Percentiles rank a stretch among this genome's conserved stretches.
phyloP scores from a whole-genome alignment of 2,113 vertebrate genomes.

The Platanista minor region DNA sequence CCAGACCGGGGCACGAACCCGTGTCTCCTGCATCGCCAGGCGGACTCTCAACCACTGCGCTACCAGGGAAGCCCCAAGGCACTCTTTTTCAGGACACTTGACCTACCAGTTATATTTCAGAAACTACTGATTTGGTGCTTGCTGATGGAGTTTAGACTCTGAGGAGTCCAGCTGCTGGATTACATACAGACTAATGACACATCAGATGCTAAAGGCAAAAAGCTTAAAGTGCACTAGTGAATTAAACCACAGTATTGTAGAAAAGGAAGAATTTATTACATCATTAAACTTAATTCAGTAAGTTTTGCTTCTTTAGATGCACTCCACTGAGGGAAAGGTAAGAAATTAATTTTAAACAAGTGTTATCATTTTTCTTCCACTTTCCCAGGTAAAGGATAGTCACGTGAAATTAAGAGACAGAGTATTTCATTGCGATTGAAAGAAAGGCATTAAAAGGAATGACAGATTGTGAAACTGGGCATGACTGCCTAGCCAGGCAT shows the following conservation, averaged over 20 bases:
- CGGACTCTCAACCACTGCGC: too few relatives aligned
- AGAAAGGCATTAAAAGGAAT: slow-evolving; percentile 60
- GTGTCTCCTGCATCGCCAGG: too few relatives aligned
- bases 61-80: too few relatives aligned
- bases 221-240: slow-evolving; percentile 85
- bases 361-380: slow-evolving; percentile 56
- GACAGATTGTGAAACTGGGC: slow-evolving; percentile 63
- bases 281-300: slow-evolving; percentile 85
- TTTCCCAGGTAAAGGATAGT: slow-evolving; percentile 74
- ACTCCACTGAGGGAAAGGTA: slow-evolving; percentile 59
- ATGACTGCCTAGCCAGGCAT: slow-evolving; percentile 71
- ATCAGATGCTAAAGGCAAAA: slow-evolving; percentile 85
- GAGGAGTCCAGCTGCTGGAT: slow-evolving; percentile 81
- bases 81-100: slow-evolving; percentile 84
- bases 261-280: slow-evolving; percentile 86
- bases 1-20: too few relatives aligned
- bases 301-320: slow-evolving; percentile 82
- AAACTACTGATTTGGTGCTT: slow-evolving; percentile 82
- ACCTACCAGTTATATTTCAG: slow-evolving; percentile 85
- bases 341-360: slow-evolving; percentile 70
- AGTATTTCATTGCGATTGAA: slow-evolving; percentile 54
- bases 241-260: slow-evolving; percentile 82
- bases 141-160: slow-evolving; percentile 84
- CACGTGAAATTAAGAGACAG: slow-evolving; percentile 12
- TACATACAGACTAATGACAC: slow-evolving; percentile 87